Evolutionary conservation across 2,797 vertebrate species (phyloP).

Genomic region (Paratrypauchen microcephalus): DNA sequence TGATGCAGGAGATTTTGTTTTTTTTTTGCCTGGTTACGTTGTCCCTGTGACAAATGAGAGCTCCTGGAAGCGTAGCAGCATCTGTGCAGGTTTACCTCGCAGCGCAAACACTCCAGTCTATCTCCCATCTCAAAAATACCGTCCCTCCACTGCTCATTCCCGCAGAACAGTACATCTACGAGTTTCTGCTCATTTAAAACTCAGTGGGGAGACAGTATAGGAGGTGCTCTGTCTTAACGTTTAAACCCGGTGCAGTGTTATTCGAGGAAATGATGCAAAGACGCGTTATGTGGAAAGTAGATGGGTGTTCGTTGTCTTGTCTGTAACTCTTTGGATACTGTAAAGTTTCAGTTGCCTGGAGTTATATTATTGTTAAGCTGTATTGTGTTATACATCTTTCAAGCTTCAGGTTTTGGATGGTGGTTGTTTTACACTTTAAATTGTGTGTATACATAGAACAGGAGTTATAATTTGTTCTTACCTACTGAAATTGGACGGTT

Average conservation of each 20-base stretch:
- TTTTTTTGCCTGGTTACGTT: constrained; percentile 16
- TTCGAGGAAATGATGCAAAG: constrained; percentile 3
- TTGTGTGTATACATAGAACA: background rate
- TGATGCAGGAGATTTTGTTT: constrained; percentile 25
- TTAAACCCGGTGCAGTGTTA: background rate
- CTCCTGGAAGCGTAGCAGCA: constrained; percentile 27
- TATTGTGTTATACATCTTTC: background rate
- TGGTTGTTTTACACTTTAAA: background rate
- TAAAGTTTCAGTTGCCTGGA: background rate
- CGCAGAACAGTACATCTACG: background rate
- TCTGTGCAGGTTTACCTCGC: constrained; percentile 40
- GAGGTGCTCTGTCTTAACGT: background rate
- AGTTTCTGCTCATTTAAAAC: background rate
- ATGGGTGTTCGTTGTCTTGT: background rate
- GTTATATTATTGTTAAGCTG: background rate
- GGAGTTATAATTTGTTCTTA: background rate
- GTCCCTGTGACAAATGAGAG: constrained; percentile 52
- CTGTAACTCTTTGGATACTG: background rate
- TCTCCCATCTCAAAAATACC: background rate
- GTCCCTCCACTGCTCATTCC: background rate
- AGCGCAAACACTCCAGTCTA: constrained; percentile 34
- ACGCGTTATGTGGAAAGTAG: background rate
- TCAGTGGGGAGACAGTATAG: background rate
- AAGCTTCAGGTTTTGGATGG: background rate
- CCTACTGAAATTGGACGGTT: background rate